Percentiles rank a stretch among this genome's conserved stretches.
phyloP scores from a whole-genome alignment of 2,888 invertebrate genomes.

The Andrena trimmerana region DNA sequence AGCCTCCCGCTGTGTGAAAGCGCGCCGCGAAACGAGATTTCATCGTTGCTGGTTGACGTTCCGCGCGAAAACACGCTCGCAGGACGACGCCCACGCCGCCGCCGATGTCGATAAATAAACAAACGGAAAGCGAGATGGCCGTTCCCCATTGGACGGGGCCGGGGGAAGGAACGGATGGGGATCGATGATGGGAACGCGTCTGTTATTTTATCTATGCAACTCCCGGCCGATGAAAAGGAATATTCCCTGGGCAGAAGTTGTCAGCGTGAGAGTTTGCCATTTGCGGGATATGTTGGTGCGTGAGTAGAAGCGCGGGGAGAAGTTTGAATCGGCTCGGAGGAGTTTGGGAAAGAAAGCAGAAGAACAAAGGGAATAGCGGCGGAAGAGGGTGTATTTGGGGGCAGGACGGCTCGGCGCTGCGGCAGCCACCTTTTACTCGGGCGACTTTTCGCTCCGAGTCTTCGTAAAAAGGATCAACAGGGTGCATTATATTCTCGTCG shows the following conservation, averaged over 20 bases:
- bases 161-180: conserved; percentile 5
- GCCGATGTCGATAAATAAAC: conserved; percentile 34
- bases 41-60: conserved; percentile 25
- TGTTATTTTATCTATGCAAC: conserved; percentile 27
- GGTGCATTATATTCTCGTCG: conserved; percentile 63
- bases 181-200: conserved; percentile 27
- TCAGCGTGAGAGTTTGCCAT: neutral
- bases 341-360: neutral
- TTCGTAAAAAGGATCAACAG: conserved; percentile 60
- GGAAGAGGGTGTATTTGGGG: conserved; percentile 5
- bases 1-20: conserved; percentile 52
- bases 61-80: conserved; percentile 10
- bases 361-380: neutral
- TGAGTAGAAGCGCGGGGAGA: neutral
- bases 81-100: conserved; percentile 1
- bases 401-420: neutral
- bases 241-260: neutral
- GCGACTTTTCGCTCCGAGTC: conserved; percentile 48
- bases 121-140: conserved; percentile 29
- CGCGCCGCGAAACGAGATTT: conserved; percentile 43
- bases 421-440: conserved; percentile 31
- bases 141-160: conserved; percentile 12
- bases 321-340: conserved; percentile 23
- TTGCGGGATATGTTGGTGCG: neutral
- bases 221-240: conserved; percentile 7